phyloP scores from a whole-genome alignment of 2,113 vertebrate species.

The Cardinalis cardinalis region DNA sequence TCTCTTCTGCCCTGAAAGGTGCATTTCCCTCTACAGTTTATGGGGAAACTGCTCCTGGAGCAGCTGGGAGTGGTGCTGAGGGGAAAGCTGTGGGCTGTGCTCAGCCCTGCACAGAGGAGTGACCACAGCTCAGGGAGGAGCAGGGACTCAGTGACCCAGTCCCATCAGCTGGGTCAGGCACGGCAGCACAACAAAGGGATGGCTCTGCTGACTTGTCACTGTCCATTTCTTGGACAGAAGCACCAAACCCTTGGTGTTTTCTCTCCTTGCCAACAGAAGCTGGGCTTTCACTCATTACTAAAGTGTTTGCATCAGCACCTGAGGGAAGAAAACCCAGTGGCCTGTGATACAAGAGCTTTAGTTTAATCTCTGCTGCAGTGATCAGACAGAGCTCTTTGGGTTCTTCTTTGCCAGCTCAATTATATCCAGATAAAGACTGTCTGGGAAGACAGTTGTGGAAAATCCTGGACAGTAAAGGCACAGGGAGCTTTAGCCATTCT shows the following conservation, averaged over 20 bases:
- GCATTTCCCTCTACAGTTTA: not conserved
- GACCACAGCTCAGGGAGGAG: rapidly evolving
- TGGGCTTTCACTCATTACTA: not conserved
- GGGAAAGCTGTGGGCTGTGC: not conserved
- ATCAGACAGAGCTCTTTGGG: not conserved
- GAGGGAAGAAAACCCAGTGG: not conserved
- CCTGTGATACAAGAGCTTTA: not conserved
- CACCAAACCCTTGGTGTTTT: no score
- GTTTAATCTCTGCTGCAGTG: not conserved
- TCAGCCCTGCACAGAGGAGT: not conserved
- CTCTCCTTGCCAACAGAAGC: not conserved
- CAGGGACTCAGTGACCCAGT: no score
- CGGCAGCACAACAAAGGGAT: not conserved
- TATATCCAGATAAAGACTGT: not conserved
- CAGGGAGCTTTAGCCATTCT: not conserved
- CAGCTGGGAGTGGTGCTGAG: not conserved
- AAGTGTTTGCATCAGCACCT: not conserved
- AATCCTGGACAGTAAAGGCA: not conserved
- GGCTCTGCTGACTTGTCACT: not conserved
- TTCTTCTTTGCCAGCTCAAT: not conserved
- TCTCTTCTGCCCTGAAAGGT: not conserved
- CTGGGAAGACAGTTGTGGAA: not conserved
- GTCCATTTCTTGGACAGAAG: not conserved
- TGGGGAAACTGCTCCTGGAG: not conserved
- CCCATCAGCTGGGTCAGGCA: not conserved